phyloP scores from a whole-genome alignment of 2,888 invertebrate species.

The Ochlodes sylvanus region DNA sequence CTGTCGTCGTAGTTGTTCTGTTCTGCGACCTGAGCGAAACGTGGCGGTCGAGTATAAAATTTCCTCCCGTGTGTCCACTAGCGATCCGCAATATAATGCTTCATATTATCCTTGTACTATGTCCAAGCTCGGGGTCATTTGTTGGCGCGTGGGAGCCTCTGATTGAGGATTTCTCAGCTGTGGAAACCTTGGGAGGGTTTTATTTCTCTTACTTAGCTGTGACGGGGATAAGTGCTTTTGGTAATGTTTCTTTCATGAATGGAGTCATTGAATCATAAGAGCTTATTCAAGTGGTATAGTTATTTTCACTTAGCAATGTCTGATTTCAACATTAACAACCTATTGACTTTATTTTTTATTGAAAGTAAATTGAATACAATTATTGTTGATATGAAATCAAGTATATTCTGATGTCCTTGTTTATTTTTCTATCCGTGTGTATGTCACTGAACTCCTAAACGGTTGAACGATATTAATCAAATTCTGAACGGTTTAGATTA shows the following conservation, averaged over 20 bases:
- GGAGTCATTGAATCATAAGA: not conserved
- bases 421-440: too few species aligned
- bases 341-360: too few species aligned
- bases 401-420: too few species aligned
- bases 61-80: slow-evolving; percentile 11
- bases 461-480: too few species aligned
- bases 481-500: too few species aligned
- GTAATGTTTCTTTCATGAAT: slow-evolving; percentile 10
- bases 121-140: slow-evolving; percentile 30
- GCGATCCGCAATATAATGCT: slow-evolving; percentile 23
- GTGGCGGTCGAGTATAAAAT: not conserved
- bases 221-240: slow-evolving; percentile 12
- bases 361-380: too few species aligned
- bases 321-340: too few species aligned
- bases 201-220: slow-evolving; percentile 20
- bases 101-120: slow-evolving; percentile 30
- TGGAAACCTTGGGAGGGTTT: slow-evolving; percentile 18
- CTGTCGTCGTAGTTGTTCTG: too few species aligned
- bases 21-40: not conserved
- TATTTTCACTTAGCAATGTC: not conserved
- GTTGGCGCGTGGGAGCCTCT: slow-evolving; percentile 31
- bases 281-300: not conserved
- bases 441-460: too few species aligned
- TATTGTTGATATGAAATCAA: too few species aligned
- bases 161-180: slow-evolving; percentile 28